Base-by-base conservation (phyloP, 2,797 vertebrate genomes). In the Hypotaenidia okinawae region DNA sequence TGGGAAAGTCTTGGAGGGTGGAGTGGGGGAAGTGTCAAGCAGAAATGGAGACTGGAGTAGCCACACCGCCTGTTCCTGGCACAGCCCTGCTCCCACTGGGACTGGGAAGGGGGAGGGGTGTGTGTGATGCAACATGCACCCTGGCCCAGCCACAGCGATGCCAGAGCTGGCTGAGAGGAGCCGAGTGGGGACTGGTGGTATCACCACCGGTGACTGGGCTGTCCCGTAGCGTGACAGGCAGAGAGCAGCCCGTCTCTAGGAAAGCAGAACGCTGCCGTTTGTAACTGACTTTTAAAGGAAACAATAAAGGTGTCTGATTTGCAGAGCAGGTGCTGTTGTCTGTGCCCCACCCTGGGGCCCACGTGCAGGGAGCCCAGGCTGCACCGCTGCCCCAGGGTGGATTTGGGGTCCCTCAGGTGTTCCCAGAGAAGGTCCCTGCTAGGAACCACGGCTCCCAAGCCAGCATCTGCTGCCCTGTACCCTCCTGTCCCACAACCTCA, bases 301-400 rank as follows among this genome's bases (percentile, higher is more conserved):
- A 37, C 16, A 96, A 96, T 94, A 93, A 95, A 96, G 24, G 73
- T 62, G 88, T 93, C 35, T 2, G 6, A 90, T 96, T 96, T 90
- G 70, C 91, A 91, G 89, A 88, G 69, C 17, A 27, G 16, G 49
- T 25, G 67, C 68, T 25, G 54, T 92, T 80, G 64, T 95, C 78
- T 89, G 74, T 89, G 78, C 70, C 57, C 1, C 74, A 57, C 59
- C 0, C 0, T 37, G 13, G 62, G 24, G 30, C 32, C 41, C 0
- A 0, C 4, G 4, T 11, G 2, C 11, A 25, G 32, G 17, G 62
- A 43, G 6, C 16, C 70, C 11, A 2, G 52, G 41, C 21, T 2
- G 0, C 18, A 35, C 25, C 2, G 0, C n/a, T 27, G 5, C 17
- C 33, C 19, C 11, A 2, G n/a, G n/a, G 15, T 1, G 0, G 32